phyloP scores from a whole-genome alignment of 2,113 vertebrate genomes.

The Cygnus atratus region DNA sequence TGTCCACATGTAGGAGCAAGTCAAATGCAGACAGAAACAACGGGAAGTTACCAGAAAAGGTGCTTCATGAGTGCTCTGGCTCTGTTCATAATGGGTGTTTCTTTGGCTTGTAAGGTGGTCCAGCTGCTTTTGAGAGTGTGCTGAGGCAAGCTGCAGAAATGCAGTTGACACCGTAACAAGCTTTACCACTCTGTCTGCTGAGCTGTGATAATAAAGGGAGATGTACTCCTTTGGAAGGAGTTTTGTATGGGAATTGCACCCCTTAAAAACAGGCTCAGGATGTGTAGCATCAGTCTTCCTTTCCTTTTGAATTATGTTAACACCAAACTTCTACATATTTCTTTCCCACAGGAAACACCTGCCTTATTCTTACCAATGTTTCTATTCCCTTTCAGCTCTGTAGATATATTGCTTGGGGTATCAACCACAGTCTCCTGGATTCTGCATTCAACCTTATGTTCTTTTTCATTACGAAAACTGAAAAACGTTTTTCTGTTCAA shows the following conservation, averaged over 20 bases:
- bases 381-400: background rate
- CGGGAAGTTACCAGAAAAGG: background rate
- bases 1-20: rapidly evolving
- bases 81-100: background rate
- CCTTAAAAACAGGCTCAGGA: background rate
- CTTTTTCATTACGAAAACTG: background rate
- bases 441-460: background rate
- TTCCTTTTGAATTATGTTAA: background rate
- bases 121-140: background rate
- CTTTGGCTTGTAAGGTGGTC: background rate
- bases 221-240: background rate
- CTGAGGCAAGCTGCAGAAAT: background rate
- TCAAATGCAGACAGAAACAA: background rate
- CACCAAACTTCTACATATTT: background rate
- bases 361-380: background rate
- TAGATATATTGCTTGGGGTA: background rate
- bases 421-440: background rate
- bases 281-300: background rate
- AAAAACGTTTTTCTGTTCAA: background rate
- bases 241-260: too few species aligned
- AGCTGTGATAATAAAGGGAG: background rate
- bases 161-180: background rate
- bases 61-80: background rate
- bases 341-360: background rate
- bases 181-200: background rate